phyloP scores from a whole-genome alignment of 1,140 invertebrate species.

The Heterodera schachtii region DNA sequence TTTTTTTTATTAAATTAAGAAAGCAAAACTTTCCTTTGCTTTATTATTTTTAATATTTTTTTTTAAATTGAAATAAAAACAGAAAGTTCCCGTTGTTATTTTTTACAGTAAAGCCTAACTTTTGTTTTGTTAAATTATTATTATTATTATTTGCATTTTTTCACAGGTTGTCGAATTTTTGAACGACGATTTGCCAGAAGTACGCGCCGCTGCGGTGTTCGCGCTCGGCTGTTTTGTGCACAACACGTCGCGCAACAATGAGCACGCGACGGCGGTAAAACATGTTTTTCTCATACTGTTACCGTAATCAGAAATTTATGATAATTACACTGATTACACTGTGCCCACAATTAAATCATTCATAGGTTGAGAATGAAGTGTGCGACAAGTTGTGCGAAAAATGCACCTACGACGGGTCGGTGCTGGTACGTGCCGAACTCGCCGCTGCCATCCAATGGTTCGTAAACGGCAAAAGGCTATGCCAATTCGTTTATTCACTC shows the following conservation, averaged over 20 bases:
- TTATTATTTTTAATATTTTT: no score
- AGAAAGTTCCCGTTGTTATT: no score
- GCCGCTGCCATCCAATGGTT: constrained; percentile 64
- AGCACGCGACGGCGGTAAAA: constrained; percentile 45
- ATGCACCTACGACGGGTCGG: constrained; percentile 62
- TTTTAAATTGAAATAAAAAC: no score
- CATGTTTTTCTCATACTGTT: no score
- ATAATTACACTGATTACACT: no score
- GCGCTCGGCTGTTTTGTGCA: constrained; percentile 61
- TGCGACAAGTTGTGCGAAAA: constrained; percentile 58
- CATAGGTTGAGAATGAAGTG: constrained; percentile 61
- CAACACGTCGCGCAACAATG: constrained; percentile 57
- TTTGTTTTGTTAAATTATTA: not conserved
- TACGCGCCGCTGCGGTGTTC: constrained; percentile 62
- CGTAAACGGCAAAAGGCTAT: no score
- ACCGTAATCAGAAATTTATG: no score
- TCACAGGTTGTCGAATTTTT: constrained; percentile 46
- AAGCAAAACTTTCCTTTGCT: no score
- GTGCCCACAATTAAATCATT: not conserved
- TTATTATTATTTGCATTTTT: not conserved
- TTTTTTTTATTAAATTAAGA: no score
- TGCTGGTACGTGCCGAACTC: constrained; percentile 58
- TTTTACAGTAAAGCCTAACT: not conserved
- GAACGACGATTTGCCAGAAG: constrained; percentile 60
- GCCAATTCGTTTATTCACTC: no score